A percentile compares a stretch with the other conserved stretches of the same genome.
These are phyloP conservation scores for Corythornis vintsioides DNA, from an alignment of 2,113 vertebrate species.

Conservation along the genomic window DNA sequence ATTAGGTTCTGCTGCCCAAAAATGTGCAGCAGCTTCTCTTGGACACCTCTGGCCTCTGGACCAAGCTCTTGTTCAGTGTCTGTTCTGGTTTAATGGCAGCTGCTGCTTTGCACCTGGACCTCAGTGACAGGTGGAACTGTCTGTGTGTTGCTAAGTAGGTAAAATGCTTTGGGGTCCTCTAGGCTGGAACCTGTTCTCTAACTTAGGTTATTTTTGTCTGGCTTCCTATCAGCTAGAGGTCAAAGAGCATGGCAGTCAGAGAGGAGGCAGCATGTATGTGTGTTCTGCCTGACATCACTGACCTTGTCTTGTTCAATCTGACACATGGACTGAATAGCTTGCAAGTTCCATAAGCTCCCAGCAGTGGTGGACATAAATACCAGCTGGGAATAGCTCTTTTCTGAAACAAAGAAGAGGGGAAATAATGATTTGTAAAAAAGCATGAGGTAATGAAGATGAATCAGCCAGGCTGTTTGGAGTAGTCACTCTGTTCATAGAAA, in stretches of 20 bases:
- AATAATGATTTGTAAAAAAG: neutral
- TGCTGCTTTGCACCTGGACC: neutral
- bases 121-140: neutral
- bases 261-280: neutral
- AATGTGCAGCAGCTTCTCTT: neutral
- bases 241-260: neutral
- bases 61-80: neutral
- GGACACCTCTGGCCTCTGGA: neutral
- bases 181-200: neutral
- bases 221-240: neutral
- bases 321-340: constrained; percentile 95
- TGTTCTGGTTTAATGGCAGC: neutral
- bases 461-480: neutral
- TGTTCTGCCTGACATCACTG: constrained; percentile 49
- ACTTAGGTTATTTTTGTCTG: neutral
- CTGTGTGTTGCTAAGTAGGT: neutral
- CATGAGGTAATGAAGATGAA: constrained; percentile 16
- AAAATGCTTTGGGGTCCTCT: neutral
- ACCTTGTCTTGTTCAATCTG: constrained; percentile 94
- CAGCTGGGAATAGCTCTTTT: constrained; percentile 89
- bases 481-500: neutral
- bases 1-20: neutral
- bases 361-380: constrained; percentile 96
- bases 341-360: constrained; percentile 96
- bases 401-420: constrained; percentile 71